A percentile compares a stretch with the other conserved stretches of the same genome.
Conservation (phyloP, 2,888 invertebrate species). For the Flexamia atlantica region DNA sequence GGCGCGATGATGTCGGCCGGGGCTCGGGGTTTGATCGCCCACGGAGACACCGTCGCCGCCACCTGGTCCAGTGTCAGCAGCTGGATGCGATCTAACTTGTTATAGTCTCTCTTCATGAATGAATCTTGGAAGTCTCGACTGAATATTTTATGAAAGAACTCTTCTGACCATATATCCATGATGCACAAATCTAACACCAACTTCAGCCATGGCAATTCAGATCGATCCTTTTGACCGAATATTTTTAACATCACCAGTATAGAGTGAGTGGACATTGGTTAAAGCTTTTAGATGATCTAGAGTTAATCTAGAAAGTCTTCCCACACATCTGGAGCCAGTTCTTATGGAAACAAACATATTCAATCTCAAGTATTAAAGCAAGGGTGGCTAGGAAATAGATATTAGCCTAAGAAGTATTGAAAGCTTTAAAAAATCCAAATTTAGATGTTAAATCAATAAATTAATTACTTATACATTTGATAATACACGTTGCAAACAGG, state of each 20-base stretch:
- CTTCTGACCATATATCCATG: slow-evolving; percentile 79
- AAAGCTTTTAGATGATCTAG: background rate
- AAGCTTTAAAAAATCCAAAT: no score
- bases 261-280: background rate
- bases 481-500: no score
- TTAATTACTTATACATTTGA: no score
- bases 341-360: background rate
- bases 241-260: background rate
- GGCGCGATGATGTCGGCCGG: slow-evolving; percentile 75
- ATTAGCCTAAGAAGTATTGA: no score
- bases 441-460: no score
- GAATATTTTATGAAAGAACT: slow-evolving; percentile 77
- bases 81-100: slow-evolving; percentile 75
- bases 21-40: slow-evolving; percentile 74
- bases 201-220: slow-evolving; percentile 77
- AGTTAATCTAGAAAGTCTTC: background rate
- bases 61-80: slow-evolving; percentile 79
- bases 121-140: slow-evolving; percentile 75
- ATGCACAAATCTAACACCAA: slow-evolving; percentile 79
- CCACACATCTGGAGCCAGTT: background rate
- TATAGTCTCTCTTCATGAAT: slow-evolving; percentile 72
- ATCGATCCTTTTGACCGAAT: slow-evolving; percentile 67
- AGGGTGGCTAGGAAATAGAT: no score
- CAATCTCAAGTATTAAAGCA: no score
- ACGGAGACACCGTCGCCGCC: slow-evolving; percentile 75